Conservation (phyloP, 2,888 invertebrate species). For the Himalopsyche kuldschensis region DNA sequence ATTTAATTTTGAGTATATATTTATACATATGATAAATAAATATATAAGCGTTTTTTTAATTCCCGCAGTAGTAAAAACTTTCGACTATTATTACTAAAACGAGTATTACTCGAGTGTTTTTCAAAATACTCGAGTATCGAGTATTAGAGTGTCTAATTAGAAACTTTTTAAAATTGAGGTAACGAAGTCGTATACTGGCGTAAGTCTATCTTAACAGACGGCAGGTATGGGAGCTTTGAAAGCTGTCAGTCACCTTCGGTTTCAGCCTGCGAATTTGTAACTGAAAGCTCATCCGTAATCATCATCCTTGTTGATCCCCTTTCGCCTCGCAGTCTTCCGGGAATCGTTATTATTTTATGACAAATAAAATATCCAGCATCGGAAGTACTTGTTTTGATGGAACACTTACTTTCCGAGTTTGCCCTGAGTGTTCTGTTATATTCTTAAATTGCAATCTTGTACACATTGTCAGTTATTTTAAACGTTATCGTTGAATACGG, state of each 20-base stretch:
- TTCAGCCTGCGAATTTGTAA: background rate
- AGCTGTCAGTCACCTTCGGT: background rate
- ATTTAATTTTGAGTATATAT: too few species aligned
- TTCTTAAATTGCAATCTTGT: background rate
- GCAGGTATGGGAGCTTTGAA: background rate
- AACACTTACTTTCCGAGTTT: background rate
- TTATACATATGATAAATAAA: too few species aligned
- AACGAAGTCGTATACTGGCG: too few species aligned
- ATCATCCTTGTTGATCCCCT: background rate
- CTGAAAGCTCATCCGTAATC: background rate
- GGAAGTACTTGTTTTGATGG: background rate
- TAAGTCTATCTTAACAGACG: background rate
- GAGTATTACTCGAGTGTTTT: too few species aligned
- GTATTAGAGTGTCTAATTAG: too few species aligned
- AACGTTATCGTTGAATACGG: too few species aligned
- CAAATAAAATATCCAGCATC: background rate
- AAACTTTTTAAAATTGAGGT: too few species aligned
- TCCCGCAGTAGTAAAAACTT: too few species aligned
- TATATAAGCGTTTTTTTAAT: too few species aligned
- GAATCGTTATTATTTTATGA: background rate
- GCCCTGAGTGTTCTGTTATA: background rate
- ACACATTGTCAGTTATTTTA: background rate
- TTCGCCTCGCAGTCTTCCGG: background rate
- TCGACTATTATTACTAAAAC: too few species aligned
- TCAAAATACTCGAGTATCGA: too few species aligned